A percentile compares a stretch with the other conserved stretches of the same genome.
These are phyloP conservation scores for Hippocampus zosterae DNA, from an alignment of 2,113 vertebrate genomes.

Conservation along the genomic window DNA sequence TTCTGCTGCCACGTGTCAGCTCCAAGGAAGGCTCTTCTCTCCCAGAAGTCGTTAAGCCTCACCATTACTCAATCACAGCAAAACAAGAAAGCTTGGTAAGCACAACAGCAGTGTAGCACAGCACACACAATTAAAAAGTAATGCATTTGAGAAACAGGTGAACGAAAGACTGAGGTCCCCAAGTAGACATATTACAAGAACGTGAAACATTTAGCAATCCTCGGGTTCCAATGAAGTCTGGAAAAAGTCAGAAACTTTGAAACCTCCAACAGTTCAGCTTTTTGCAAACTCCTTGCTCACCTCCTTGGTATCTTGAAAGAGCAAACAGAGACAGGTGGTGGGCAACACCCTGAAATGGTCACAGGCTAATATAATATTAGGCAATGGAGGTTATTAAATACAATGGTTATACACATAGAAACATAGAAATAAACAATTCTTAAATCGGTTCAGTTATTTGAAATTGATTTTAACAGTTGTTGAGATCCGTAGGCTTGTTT, in stretches of 20 bases:
- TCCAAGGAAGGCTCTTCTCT: constrained; percentile 33
- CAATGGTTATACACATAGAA: no score
- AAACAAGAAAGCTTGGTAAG: constrained; percentile 36
- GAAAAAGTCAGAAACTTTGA: constrained; percentile 15
- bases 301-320: constrained; percentile 32
- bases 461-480: no score
- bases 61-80: constrained; percentile 43
- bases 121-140: background rate
- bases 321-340: constrained; percentile 14
- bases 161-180: background rate
- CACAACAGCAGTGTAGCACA: constrained; percentile 5
- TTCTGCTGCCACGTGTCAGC: constrained; percentile 8
- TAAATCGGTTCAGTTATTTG: no score
- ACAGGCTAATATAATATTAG: no score
- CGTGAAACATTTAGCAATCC: constrained; percentile 24
- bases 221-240: constrained; percentile 22
- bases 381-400: no score
- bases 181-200: constrained; percentile 9
- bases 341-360: no score
- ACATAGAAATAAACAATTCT: no score
- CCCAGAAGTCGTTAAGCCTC: constrained; percentile 40
- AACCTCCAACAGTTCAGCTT: constrained; percentile 21
- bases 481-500: no score
- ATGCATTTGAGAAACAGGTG: constrained; percentile 2
- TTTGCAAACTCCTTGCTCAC: background rate